phyloP scores from a whole-genome alignment of 2,888 invertebrate species.

The Carpatolechia fugitivella region DNA sequence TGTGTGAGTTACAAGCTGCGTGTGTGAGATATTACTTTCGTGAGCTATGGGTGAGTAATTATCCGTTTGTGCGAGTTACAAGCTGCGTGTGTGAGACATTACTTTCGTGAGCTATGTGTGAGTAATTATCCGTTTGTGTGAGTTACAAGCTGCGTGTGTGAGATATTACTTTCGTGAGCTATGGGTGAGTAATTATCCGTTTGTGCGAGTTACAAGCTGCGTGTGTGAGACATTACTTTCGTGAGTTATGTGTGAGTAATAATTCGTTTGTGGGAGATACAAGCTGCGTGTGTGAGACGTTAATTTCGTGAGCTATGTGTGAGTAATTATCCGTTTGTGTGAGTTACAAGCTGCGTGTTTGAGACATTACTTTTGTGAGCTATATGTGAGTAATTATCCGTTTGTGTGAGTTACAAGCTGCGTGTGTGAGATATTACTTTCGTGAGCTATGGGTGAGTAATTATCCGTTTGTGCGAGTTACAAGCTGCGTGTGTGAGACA shows the following conservation, averaged over 20 bases:
- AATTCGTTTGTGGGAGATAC: not conserved
- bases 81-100: slow-evolving; percentile 91
- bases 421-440: too few species aligned
- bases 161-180: not conserved
- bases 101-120: slow-evolving; percentile 87
- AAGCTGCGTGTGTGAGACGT: slow-evolving; percentile 47
- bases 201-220: too few species aligned
- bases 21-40: slow-evolving; percentile 18
- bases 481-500: not conserved
- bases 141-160: slow-evolving; percentile 31
- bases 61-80: too few species aligned
- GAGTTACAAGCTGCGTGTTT: not conserved
- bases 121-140: slow-evolving; percentile 87
- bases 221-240: slow-evolving; percentile 84
- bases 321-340: not conserved
- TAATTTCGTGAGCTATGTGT: slow-evolving; percentile 81
- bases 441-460: slow-evolving; percentile 81
- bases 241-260: slow-evolving; percentile 81
- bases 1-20: slow-evolving; percentile 61
- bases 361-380: too few species aligned
- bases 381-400: too few species aligned
- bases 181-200: not conserved
- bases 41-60: not conserved
- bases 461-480: not conserved
- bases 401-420: slow-evolving; percentile 86